Conservation (phyloP, 1,140 invertebrate genomes). For the Ceratosolen solmsi region DNA sequence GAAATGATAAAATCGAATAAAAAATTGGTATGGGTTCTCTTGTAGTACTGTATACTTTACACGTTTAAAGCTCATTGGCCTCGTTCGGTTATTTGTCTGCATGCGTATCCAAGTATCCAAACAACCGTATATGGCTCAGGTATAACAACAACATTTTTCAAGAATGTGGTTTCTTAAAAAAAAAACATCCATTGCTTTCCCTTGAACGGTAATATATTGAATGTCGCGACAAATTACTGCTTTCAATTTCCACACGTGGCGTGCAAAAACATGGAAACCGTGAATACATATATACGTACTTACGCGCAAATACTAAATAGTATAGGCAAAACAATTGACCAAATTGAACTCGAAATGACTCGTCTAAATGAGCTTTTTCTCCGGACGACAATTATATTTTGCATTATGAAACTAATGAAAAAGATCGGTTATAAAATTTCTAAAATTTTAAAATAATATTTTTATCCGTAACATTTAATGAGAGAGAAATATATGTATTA, state of each 20-base stretch:
- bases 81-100: no score
- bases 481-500: no score
- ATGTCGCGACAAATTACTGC: conserved; percentile 30
- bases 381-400: no score
- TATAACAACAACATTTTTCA: conserved; percentile 19
- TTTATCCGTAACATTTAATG: no score
- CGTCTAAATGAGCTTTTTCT: conserved; percentile 4
- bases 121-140: neutral
- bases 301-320: neutral
- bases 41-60: no score
- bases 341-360: conserved; percentile 7
- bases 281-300: neutral
- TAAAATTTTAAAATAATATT: no score
- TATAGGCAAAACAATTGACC: neutral
- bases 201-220: conserved; percentile 30
- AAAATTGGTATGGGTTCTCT: no score
- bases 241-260: conserved; percentile 30
- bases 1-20: no score
- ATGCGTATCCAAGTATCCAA: neutral
- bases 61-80: no score
- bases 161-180: no score
- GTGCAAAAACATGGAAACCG: neutral
- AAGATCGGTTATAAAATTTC: no score
- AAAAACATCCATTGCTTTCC: neutral
- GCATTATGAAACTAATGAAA: no score